Conservation (phyloP, 2,113 vertebrate genomes). For the Chamaea fasciata region DNA sequence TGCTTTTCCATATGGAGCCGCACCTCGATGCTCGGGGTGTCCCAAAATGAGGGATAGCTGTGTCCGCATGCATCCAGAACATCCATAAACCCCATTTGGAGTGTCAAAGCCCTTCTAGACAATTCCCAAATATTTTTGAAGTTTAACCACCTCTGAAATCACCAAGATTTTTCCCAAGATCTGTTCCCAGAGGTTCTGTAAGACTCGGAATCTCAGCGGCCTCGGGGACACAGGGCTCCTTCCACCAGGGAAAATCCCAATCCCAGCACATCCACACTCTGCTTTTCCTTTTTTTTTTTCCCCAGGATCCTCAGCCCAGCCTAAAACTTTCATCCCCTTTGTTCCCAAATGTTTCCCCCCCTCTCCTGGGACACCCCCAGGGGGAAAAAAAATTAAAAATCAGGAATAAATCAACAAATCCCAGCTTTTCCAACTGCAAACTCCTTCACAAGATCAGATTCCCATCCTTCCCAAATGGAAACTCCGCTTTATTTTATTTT, state of each 20-base stretch:
- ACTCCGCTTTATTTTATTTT: not conserved
- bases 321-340: rapidly evolving
- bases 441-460: not conserved
- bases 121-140: not conserved
- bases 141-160: not conserved
- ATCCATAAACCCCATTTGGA: not conserved
- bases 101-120: not conserved
- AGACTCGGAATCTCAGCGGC: rapidly evolving
- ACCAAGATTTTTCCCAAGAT: not conserved
- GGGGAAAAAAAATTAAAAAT: not conserved
- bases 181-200: not conserved
- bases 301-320: not conserved
- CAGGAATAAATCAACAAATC: not conserved
- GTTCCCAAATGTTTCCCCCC: rapidly evolving
- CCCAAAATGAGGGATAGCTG: not conserved
- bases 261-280: rapidly evolving
- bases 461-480: not conserved
- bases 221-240: not conserved
- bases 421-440: not conserved
- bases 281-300: not conserved
- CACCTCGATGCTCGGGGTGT: not conserved
- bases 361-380: not conserved
- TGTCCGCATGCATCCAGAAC: not conserved
- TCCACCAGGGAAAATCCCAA: not conserved
- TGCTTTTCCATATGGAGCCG: not conserved